phyloP scores from a whole-genome alignment of 2,888 invertebrate species.

The Kuschelorhynchus macadamiae region DNA sequence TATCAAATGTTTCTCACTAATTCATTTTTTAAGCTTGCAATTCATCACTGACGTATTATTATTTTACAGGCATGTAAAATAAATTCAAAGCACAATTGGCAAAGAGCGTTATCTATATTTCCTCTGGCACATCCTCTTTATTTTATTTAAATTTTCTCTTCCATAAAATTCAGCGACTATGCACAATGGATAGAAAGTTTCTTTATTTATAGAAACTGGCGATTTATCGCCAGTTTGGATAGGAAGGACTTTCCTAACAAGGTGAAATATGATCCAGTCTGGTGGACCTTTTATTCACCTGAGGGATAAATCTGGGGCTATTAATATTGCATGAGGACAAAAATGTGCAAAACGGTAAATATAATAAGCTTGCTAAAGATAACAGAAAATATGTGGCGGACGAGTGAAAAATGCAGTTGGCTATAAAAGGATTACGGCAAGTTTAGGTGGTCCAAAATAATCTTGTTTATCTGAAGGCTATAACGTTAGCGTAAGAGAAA shows the following conservation, averaged over 20 bases:
- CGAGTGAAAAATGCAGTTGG: conserved; percentile 6
- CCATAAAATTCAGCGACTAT: conserved; percentile 18
- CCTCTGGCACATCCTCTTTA: too few species aligned
- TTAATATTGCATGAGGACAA: conserved; percentile 41
- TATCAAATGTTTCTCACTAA: too few species aligned
- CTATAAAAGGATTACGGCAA: too few species aligned
- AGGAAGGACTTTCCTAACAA: conserved; percentile 30
- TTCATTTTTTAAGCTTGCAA: too few species aligned
- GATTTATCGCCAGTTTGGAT: conserved; percentile 38
- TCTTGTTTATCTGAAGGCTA: too few species aligned
- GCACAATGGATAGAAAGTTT: conserved; percentile 23
- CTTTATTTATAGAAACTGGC: conserved; percentile 35
- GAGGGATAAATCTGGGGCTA: conserved; percentile 32
- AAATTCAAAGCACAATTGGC: too few species aligned
- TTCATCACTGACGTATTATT: too few species aligned
- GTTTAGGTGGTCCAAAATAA: too few species aligned
- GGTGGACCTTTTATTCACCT: conserved; percentile 38
- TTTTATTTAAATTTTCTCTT: conserved; percentile 22
- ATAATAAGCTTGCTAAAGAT: conserved; percentile 17
- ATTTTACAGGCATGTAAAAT: too few species aligned
- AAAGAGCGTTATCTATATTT: too few species aligned
- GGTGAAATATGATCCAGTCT: conserved; percentile 34
- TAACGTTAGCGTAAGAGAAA: too few species aligned
- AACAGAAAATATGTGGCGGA: conserved; percentile 12
- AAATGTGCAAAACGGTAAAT: conserved; percentile 39